phyloP scores from a whole-genome alignment of 2,888 invertebrate species.

The Exocentrus adspersus region DNA sequence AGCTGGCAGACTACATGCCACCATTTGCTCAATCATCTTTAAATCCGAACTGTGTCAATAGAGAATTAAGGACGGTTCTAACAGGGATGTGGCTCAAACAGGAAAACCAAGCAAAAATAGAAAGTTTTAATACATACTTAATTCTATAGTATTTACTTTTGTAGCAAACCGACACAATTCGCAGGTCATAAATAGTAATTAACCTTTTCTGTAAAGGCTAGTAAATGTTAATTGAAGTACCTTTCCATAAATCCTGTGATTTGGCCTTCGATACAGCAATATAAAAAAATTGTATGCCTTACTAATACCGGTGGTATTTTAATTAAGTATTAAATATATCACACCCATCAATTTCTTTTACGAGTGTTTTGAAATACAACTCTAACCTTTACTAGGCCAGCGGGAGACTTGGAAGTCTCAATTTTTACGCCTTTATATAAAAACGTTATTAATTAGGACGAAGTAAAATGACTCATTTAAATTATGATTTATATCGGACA shows the following conservation, averaged over 20 bases:
- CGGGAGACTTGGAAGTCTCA: not conserved
- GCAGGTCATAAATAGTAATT: constrained; percentile 20
- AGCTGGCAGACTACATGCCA: constrained; percentile 12
- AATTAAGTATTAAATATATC: not conserved
- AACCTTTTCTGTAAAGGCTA: constrained; percentile 25
- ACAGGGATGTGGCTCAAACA: not conserved
- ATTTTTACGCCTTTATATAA: not conserved
- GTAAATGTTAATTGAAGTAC: constrained; percentile 12
- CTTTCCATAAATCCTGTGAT: constrained; percentile 11
- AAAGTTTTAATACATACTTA: not conserved
- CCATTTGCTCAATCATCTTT: constrained; percentile 6
- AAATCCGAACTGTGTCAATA: constrained; percentile 12
- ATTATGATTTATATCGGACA: too few species aligned
- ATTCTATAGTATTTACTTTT: not conserved
- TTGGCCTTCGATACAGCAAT: constrained; percentile 1
- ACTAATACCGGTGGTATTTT: not conserved
- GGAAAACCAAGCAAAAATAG: not conserved
- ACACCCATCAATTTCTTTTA: not conserved
- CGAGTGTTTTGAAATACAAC: not conserved
- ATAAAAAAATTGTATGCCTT: constrained; percentile 4
- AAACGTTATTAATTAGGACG: not conserved
- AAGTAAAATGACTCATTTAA: not conserved
- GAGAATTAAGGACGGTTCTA: constrained; percentile 3
- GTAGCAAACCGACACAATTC: constrained; percentile 4
- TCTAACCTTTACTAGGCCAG: not conserved